Evolutionary conservation across 1,140 invertebrate species (phyloP).

Genomic region (Bombus balteatus): DNA sequence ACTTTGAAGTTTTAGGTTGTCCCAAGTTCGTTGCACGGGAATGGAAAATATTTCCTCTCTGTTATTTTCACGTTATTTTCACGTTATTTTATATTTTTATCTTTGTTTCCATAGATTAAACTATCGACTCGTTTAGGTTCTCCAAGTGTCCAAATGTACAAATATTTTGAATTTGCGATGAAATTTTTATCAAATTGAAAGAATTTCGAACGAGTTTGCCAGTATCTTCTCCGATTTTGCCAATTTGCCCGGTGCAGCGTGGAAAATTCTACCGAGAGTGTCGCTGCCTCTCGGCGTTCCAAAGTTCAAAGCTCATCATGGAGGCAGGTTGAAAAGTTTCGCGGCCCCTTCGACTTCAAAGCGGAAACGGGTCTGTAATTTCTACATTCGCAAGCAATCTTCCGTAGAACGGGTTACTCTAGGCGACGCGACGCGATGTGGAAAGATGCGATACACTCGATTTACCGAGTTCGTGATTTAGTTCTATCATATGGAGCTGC

Average conservation of each 20-base stretch:
- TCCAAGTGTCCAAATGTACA: too few species aligned
- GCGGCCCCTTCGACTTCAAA: conserved; percentile 27
- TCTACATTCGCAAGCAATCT: conserved; percentile 44
- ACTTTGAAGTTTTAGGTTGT: neutral
- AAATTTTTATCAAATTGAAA: neutral
- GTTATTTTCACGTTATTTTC: neutral
- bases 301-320: neutral
- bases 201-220: too few species aligned
- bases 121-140: too few species aligned
- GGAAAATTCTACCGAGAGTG: neutral
- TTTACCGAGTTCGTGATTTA: conserved; percentile 12
- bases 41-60: neutral
- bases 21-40: neutral
- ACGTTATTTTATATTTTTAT: neutral
- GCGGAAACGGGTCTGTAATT: conserved; percentile 40
- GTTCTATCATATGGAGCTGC: neutral
- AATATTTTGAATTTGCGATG: too few species aligned
- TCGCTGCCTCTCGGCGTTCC: neutral
- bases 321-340: conserved; percentile 32
- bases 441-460: conserved; percentile 16
- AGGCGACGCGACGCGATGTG: neutral
- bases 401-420: neutral
- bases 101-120: neutral
- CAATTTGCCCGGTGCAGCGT: neutral
- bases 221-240: too few species aligned